These are phyloP conservation scores for Andinoacara biseriatus DNA, from an alignment of 2,113 vertebrate species.

Conservation along the genomic window DNA sequence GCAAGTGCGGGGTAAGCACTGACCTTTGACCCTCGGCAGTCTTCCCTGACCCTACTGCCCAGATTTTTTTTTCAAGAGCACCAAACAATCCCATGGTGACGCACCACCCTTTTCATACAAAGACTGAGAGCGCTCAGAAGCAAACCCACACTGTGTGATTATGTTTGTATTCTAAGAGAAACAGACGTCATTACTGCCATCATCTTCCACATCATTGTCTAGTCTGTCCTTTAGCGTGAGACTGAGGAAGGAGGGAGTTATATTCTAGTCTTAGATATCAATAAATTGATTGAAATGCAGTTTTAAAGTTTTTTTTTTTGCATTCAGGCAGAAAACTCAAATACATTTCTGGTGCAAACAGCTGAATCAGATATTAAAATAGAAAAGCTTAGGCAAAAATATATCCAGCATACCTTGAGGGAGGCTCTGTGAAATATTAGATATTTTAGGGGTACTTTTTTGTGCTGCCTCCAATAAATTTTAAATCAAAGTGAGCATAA, in stretches of 20 bases:
- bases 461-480: constrained; percentile 34
- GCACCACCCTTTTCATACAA: neutral
- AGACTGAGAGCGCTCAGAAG: neutral
- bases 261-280: neutral
- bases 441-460: constrained; percentile 40
- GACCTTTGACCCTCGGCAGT: constrained; percentile 27
- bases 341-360: constrained; percentile 11
- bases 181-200: neutral
- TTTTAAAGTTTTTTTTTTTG: neutral
- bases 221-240: neutral
- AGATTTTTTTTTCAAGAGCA: neutral
- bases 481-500: constrained; percentile 35
- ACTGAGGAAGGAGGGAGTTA: neutral
- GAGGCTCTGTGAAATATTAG: constrained; percentile 13
- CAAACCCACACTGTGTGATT: neutral
- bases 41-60: constrained; percentile 3
- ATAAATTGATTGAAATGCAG: neutral
- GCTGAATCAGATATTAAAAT: constrained; percentile 39
- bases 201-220: neutral
- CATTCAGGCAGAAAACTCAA: neutral
- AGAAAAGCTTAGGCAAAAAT: constrained; percentile 11
- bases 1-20: constrained; percentile 91
- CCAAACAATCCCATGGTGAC: constrained; percentile 9
- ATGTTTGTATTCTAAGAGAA: constrained; percentile 20
- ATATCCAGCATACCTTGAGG: constrained; percentile 1